Evolutionary conservation across 2,888 invertebrate genomes (phyloP).

Genomic region (Lithophane leautieri): DNA sequence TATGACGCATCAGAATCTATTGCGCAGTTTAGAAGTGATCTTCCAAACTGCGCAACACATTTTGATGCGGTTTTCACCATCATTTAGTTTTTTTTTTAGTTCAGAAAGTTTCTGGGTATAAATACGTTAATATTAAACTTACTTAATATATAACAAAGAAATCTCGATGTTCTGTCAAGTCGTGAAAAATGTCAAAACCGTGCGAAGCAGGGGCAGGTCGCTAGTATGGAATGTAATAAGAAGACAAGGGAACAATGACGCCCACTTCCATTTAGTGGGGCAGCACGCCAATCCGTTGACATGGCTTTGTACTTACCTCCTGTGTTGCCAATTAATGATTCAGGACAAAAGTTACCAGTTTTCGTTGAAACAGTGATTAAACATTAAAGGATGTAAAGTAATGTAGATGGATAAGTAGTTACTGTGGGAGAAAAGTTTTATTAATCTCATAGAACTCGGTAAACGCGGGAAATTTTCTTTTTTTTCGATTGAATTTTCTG

Average conservation of each 20-base stretch:
- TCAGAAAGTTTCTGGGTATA: no score
- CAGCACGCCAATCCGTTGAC: slow-evolving; percentile 50
- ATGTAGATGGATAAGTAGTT: not conserved
- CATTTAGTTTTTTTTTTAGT: no score
- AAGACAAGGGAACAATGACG: slow-evolving; percentile 59
- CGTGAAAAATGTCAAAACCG: not conserved
- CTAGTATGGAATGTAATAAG: slow-evolving; percentile 11
- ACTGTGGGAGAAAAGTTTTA: not conserved
- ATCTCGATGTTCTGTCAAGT: not conserved
- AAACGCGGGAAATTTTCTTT: not conserved
- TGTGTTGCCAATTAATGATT: slow-evolving; percentile 47
- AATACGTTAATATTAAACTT: no score
- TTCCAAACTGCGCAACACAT: not conserved
- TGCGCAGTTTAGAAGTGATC: not conserved
- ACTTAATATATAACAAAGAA: no score
- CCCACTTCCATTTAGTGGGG: slow-evolving; percentile 55
- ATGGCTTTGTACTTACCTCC: slow-evolving; percentile 56
- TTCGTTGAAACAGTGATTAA: not conserved
- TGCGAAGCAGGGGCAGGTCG: not conserved
- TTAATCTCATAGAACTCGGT: not conserved
- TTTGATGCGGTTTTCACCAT: no score
- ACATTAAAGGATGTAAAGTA: not conserved
- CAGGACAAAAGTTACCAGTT: slow-evolving; percentile 27
- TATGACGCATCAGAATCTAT: not conserved
- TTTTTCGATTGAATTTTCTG: not conserved